phyloP scores from a whole-genome alignment of 1,140 invertebrate genomes.

The Conus betulinus region DNA sequence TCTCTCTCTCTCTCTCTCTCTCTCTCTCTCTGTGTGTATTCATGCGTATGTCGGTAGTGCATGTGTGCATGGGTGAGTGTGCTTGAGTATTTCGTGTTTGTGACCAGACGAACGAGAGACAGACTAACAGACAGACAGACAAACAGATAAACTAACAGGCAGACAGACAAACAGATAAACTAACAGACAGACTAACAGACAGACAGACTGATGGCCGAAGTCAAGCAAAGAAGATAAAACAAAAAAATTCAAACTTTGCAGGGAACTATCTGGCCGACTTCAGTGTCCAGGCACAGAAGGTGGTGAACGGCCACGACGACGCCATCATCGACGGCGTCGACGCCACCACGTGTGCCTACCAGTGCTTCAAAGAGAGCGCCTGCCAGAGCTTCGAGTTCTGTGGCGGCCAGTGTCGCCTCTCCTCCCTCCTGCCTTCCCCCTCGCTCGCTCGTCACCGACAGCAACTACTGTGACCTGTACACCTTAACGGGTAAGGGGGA shows the following conservation, averaged over 20 bases:
- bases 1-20: no score
- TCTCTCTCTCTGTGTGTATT: neutral
- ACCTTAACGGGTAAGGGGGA: conserved; percentile 37
- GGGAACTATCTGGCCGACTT: conserved; percentile 60
- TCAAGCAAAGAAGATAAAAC: neutral
- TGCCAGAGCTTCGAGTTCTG: conserved; percentile 59
- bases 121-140: no score
- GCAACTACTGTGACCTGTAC: conserved; percentile 49
- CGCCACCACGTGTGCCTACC: conserved; percentile 47
- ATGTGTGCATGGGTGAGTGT: no score
- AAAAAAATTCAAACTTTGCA: conserved; percentile 22
- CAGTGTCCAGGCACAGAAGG: conserved; percentile 26
- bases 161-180: neutral
- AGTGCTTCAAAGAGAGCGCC: conserved; percentile 47
- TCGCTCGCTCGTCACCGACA: conserved; percentile 1
- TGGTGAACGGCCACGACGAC: conserved; percentile 36
- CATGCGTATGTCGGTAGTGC: neutral
- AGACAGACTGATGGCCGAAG: neutral
- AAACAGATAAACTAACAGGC: no score
- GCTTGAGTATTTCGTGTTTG: no score
- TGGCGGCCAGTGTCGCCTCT: conserved; percentile 50
- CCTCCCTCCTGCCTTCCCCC: conserved; percentile 26
- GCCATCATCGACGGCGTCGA: conserved; percentile 40
- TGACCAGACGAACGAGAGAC: no score
- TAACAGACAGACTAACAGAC: neutral